phyloP scores from a whole-genome alignment of 2,113 vertebrate species.

The Rhombomys opimus region DNA sequence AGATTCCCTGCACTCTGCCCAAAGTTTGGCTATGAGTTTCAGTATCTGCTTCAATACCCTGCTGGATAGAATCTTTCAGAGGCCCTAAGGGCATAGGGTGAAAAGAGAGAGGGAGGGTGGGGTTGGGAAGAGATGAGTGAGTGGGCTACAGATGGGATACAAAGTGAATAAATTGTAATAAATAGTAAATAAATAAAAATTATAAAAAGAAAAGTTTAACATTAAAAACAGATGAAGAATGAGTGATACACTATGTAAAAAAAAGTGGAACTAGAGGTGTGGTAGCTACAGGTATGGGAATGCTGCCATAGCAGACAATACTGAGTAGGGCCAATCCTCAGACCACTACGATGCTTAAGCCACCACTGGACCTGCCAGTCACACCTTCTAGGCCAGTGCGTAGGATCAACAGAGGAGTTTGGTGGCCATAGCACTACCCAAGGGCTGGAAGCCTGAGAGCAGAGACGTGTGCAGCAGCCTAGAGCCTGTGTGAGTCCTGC shows the following conservation, averaged over 20 bases:
- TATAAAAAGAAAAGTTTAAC: too few species aligned
- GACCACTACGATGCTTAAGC: neutral
- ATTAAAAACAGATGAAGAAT: neutral
- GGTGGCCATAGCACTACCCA: neutral
- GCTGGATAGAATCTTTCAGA: too few species aligned
- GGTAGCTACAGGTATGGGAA: neutral
- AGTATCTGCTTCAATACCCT: too few species aligned
- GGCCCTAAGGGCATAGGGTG: too few species aligned
- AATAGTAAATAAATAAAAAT: too few species aligned
- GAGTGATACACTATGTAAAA: neutral
- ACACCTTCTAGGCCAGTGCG: neutral
- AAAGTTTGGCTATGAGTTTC: too few species aligned
- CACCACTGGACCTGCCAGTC: neutral
- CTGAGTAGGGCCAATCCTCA: neutral
- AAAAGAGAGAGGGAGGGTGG: too few species aligned
- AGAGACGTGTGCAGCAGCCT: neutral
- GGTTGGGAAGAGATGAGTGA: too few species aligned
- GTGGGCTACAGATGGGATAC: too few species aligned
- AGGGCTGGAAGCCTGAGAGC: neutral
- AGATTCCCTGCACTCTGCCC: too few species aligned
- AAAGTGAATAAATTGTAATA: too few species aligned
- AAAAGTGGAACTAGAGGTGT: neutral
- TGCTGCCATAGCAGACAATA: neutral
- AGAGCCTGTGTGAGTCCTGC: neutral
- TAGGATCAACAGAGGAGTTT: neutral